A percentile compares a stretch with the other conserved stretches of the same genome.
phyloP scores from a whole-genome alignment of 2,113 vertebrate genomes.

The Pelodiscus sinensis region DNA sequence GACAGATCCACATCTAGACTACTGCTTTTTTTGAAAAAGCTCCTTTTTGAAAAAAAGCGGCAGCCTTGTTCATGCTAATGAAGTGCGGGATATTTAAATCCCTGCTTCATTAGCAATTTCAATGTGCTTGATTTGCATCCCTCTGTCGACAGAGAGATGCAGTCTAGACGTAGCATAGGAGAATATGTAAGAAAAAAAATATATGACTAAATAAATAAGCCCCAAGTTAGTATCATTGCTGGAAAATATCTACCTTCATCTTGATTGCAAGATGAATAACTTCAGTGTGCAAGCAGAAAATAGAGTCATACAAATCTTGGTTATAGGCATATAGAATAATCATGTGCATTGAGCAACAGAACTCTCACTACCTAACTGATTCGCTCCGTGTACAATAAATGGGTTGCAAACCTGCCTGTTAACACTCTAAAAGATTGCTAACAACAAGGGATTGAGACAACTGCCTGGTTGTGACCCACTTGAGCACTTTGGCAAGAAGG shows the following conservation, averaged over 20 bases:
- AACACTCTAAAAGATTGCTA: not conserved
- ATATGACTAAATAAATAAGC: not conserved
- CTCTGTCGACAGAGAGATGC: too few relatives aligned
- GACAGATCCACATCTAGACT: too few relatives aligned
- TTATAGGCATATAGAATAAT: fast-evolving
- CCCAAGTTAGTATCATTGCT: not conserved
- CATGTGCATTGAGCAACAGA: fast-evolving
- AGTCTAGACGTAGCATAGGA: not conserved
- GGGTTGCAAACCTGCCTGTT: not conserved
- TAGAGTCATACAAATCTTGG: not conserved
- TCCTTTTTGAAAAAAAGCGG: too few relatives aligned
- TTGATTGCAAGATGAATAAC: not conserved
- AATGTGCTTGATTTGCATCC: too few relatives aligned
- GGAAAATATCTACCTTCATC: not conserved
- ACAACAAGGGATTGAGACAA: not conserved
- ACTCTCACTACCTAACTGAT: fast-evolving
- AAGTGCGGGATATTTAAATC: too few relatives aligned
- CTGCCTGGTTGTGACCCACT: slow-evolving; percentile 3
- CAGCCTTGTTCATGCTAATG: too few relatives aligned
- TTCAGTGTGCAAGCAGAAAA: not conserved
- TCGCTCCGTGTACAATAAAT: not conserved
- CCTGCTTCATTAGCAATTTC: too few relatives aligned
- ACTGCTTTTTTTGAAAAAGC: too few relatives aligned
- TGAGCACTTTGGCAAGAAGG: slow-evolving; percentile 12
- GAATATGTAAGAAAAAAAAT: not conserved